Percentiles rank a stretch among this genome's conserved stretches.
These are phyloP conservation scores for Acronicta leporina DNA, from an alignment of 2,888 invertebrate genomes.

Conservation along the genomic window DNA sequence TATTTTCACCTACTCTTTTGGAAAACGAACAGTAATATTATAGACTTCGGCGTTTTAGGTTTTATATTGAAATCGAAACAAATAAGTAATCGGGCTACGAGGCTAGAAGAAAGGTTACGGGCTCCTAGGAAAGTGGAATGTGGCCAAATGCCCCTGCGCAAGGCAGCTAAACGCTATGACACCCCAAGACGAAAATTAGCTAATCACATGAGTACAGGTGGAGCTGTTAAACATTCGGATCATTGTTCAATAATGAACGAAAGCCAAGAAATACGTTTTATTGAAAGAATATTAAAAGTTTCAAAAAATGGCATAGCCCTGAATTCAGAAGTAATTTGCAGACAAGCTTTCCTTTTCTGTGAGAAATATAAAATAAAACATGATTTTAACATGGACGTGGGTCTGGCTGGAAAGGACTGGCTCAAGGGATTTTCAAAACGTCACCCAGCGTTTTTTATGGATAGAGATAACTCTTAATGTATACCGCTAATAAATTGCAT, in stretches of 20 bases:
- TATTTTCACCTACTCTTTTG: neutral
- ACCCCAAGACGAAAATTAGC: neutral
- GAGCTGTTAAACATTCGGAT: neutral
- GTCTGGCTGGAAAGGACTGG: constrained; percentile 4
- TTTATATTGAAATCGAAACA: neutral
- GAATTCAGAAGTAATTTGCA: neutral
- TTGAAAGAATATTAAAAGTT: constrained; percentile 2
- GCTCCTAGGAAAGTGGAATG: neutral
- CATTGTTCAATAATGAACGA: constrained; percentile 2
- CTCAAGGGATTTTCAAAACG: constrained; percentile 4
- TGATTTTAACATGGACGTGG: constrained; percentile 5
- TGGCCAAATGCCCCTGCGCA: neutral
- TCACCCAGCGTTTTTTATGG: constrained; percentile 1
- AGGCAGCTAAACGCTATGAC: neutral
- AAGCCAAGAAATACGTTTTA: neutral
- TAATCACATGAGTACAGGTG: neutral
- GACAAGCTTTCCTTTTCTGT: constrained; percentile 7
- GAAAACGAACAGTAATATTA: too few species aligned
- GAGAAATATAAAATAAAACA: constrained; percentile 9
- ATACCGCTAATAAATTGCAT: too few species aligned
- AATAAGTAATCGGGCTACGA: neutral
- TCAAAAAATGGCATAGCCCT: neutral
- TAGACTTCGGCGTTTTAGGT: too few species aligned
- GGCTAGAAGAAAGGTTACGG: neutral
- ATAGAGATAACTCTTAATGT: too few species aligned